Percentiles rank a stretch among this genome's conserved stretches.
phyloP scores from a whole-genome alignment of 1,140 invertebrate genomes.

The Choristoneura fumiferana region DNA sequence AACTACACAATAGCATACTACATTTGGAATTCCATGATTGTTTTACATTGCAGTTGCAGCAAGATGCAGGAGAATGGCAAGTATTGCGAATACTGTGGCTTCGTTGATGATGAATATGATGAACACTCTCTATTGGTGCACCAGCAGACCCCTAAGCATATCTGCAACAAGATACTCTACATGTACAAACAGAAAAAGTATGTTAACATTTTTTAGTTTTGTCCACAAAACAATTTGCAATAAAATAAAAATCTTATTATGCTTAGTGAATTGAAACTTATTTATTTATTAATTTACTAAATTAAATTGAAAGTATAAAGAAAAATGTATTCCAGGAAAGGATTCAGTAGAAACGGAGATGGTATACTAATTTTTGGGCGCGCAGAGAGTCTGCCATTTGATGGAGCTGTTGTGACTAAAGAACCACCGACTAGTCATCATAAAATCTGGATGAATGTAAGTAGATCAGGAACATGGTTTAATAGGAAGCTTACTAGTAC shows the following conservation, averaged over 20 bases:
- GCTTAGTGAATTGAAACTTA: too few relatives aligned
- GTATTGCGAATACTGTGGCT: constrained; percentile 44
- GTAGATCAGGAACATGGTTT: too few relatives aligned
- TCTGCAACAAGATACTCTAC: constrained; percentile 43
- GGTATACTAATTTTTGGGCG: constrained; percentile 42
- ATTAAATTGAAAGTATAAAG: too few relatives aligned
- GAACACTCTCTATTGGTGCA: constrained; percentile 41
- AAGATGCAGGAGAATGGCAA: background rate
- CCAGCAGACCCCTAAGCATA: constrained; percentile 44
- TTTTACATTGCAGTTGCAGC: background rate
- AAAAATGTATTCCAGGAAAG: constrained; percentile 33
- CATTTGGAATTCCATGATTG: too few relatives aligned
- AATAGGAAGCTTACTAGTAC: too few relatives aligned
- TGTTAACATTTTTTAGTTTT: constrained; percentile 22
- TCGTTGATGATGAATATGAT: constrained; percentile 49
- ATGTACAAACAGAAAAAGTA: constrained; percentile 54
- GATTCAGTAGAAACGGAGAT: constrained; percentile 45
- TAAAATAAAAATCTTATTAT: too few relatives aligned
- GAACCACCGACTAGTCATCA: constrained; percentile 32
- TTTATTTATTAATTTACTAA: too few relatives aligned
- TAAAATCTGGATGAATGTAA: constrained; percentile 49
- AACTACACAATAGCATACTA: too few relatives aligned
- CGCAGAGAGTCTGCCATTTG: constrained; percentile 25
- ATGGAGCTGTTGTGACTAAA: constrained; percentile 26
- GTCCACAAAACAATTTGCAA: background rate